Conservation (phyloP, 2,797 vertebrate genomes). For the Peromyscus nudipes region DNA sequence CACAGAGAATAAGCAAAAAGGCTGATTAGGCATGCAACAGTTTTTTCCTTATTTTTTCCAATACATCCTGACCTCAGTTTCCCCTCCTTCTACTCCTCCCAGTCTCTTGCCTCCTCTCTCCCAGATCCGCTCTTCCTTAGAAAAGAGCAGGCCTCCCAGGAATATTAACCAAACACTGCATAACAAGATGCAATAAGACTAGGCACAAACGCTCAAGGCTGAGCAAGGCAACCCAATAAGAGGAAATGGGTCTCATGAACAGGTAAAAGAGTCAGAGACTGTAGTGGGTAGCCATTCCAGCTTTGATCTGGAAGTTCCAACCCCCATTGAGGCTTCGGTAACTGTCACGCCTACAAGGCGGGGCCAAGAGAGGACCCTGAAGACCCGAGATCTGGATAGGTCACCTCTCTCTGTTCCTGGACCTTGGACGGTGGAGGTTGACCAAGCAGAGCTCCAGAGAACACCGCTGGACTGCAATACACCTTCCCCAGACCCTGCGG, state of each 20-base stretch:
- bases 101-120: background rate
- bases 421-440: too few species aligned
- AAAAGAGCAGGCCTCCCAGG: background rate
- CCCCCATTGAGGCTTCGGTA: too few species aligned
- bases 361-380: too few species aligned
- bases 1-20: background rate
- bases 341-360: too few species aligned
- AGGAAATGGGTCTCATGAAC: background rate
- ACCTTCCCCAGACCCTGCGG: too few species aligned
- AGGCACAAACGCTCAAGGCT: background rate
- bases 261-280: too few species aligned
- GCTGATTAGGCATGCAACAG: background rate
- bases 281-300: too few species aligned
- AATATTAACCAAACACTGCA: background rate
- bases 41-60: background rate
- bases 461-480: too few species aligned
- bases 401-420: too few species aligned
- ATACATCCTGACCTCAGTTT: background rate
- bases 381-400: too few species aligned
- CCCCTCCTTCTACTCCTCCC: background rate
- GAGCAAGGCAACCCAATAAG: background rate
- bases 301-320: too few species aligned
- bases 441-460: too few species aligned
- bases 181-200: background rate
- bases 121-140: background rate